A percentile compares a stretch with the other conserved stretches of the same genome.
These are phyloP conservation scores for Aldabrachelys gigantea DNA, from an alignment of 2,113 vertebrate species.

Conservation along the genomic window DNA sequence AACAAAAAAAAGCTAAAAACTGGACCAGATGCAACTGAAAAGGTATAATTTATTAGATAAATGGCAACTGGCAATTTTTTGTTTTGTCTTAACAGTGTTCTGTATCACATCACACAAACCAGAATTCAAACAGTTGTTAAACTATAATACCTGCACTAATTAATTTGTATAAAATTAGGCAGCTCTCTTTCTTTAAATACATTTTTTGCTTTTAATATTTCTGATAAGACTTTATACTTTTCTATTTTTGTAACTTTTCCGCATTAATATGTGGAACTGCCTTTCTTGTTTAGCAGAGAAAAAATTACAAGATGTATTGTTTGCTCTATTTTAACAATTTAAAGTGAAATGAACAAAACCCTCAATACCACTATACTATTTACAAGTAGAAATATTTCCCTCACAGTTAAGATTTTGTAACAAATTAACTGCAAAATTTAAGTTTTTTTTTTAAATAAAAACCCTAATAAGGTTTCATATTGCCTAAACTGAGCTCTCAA, in stretches of 20 bases:
- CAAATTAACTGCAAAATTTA: slow-evolving; percentile 31
- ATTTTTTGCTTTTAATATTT: background rate
- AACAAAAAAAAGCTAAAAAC: slow-evolving; percentile 57
- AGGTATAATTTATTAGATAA: slow-evolving; percentile 73
- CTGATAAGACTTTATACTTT: background rate
- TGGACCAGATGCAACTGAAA: slow-evolving; percentile 51
- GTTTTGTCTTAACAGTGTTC: slow-evolving; percentile 34
- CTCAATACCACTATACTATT: slow-evolving; percentile 19
- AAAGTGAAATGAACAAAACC: slow-evolving; percentile 38
- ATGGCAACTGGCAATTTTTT: slow-evolving; percentile 66
- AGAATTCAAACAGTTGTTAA: slow-evolving; percentile 56
- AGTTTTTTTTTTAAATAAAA: slow-evolving; percentile 18
- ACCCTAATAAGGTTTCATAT: background rate
- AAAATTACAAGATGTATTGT: background rate
- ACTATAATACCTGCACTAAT: slow-evolving; percentile 59
- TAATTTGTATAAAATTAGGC: background rate
- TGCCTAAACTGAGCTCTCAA: background rate
- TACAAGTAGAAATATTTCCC: slow-evolving; percentile 37
- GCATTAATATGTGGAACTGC: background rate
- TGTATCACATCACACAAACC: slow-evolving; percentile 64
- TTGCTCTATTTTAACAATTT: background rate
- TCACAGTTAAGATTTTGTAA: slow-evolving; percentile 45
- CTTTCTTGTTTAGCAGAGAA: background rate
- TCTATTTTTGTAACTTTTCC: background rate
- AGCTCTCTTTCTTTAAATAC: too few species aligned